Evolutionary conservation across 2,797 vertebrate genomes (phyloP), one percentile per base, ranked within the genome.

Genomic region (Sebastes baramenuke): DNA sequence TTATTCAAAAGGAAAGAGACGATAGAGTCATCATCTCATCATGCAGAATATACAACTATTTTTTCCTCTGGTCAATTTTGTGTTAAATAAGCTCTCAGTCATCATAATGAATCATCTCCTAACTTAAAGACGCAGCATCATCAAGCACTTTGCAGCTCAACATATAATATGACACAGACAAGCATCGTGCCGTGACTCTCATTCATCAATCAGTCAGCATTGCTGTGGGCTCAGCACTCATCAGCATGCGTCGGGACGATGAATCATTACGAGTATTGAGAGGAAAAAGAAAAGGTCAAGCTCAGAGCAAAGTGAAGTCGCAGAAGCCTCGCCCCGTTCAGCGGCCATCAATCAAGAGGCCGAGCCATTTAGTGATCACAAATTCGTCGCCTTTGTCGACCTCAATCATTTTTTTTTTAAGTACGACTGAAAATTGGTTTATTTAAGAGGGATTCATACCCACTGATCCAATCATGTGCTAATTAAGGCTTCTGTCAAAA

Each of bases 271-370:
- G 27, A 75, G 62, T 12, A 56, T 22, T 20, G 84, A 67, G 62
- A 84, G 69, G 30, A 46, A 59, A 56, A 58, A 46, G 20, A 84
- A 85, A 86, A 86, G 86, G 88, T 87, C 79, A 80, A 60, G 76
- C 79, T 71, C 52, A 1, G 72, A 77, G 66, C 4, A 18, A 29
- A 74, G 77, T 13, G 7, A 79, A 78, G 77, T 49, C 9, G 3
- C 65, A 38, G 32, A 80, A 72, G 77, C 52, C 27, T 30, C 46
- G 34, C 9, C 27, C 72, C 7, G n/a, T 52, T 73, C 54, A 13
- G 67, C 34, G 1, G 27, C 79, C 81, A 91, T 93, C 88, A 83
- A 83, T 93, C 87, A 91, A 58, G 29, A 58, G 34, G 55, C 32
- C 0, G 32, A 76, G 49, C 22, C 79, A 30, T 84, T 88, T 77